phyloP scores from a whole-genome alignment of 2,113 vertebrate species.

The Dicentrarchus labrax region DNA sequence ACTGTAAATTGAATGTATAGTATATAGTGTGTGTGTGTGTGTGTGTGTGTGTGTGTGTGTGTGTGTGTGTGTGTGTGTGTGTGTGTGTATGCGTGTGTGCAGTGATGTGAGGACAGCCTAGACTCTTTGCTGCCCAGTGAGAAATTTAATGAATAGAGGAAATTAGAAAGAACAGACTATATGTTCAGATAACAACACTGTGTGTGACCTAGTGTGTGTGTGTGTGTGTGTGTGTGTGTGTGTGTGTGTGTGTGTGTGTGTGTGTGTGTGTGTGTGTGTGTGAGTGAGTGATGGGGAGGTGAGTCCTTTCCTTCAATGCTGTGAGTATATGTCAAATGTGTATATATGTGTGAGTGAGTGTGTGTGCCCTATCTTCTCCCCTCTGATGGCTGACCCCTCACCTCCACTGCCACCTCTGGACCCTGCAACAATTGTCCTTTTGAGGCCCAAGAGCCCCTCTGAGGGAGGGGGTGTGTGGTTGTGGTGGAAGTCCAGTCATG shows the following conservation, averaged over 20 bases:
- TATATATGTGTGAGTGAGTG: conserved; percentile 3
- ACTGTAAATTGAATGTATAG: conserved; percentile 42
- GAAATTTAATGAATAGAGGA: conserved; percentile 17
- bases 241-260: not conserved
- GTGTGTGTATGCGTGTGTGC: conserved; percentile 33
- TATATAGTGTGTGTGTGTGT: conserved; percentile 23
- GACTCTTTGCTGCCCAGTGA: conserved; percentile 10
- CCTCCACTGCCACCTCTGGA: conserved; percentile 56
- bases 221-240: not conserved
- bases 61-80: conserved; percentile 43
- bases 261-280: conserved; percentile 1
- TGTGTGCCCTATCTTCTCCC: conserved; percentile 43
- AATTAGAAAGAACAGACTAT: conserved; percentile 17
- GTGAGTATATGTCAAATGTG: conserved; percentile 13
- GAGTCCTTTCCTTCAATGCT: not conserved
- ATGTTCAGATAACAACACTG: conserved; percentile 16
- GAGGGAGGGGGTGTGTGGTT: conserved; percentile 11
- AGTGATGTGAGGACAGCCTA: conserved; percentile 26
- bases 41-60: conserved; percentile 16
- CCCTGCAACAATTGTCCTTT: conserved; percentile 75
- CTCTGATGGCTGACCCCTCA: conserved; percentile 61
- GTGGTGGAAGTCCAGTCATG: conserved; percentile 57
- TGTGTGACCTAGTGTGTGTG: not conserved
- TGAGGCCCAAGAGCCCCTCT: conserved; percentile 57
- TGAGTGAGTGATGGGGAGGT: not conserved